phyloP scores from a whole-genome alignment of 2,797 vertebrate genomes.

The Okamejei kenojei region DNA sequence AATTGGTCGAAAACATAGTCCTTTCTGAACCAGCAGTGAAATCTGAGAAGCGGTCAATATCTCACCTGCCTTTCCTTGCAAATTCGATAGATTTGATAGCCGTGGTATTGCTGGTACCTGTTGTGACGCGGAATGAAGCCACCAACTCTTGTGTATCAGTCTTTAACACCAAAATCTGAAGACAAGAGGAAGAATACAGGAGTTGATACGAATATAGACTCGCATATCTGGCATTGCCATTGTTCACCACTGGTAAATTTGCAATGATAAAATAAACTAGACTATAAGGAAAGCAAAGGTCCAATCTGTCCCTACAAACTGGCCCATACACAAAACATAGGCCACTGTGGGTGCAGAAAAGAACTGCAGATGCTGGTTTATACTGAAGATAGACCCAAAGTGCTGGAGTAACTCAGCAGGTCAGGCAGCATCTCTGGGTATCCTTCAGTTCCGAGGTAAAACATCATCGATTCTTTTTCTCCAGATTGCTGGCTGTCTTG shows the following conservation, averaged over 20 bases:
- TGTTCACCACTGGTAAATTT: not conserved
- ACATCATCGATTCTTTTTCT: too few species aligned
- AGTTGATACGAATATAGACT: not conserved
- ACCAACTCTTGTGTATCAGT: slow-evolving; percentile 90
- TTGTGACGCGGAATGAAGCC: slow-evolving; percentile 96
- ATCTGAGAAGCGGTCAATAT: not conserved
- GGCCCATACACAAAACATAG: not conserved
- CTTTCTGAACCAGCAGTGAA: not conserved
- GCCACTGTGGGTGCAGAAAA: too few species aligned
- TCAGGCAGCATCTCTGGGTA: too few species aligned
- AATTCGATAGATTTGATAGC: slow-evolving; percentile 98
- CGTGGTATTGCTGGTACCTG: slow-evolving; percentile 95
- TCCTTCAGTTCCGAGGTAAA: too few species aligned
- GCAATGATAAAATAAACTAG: not conserved
- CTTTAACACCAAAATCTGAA: slow-evolving; percentile 88
- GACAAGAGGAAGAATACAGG: not conserved
- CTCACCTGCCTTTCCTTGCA: slow-evolving; percentile 93
- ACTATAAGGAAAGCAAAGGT: not conserved
- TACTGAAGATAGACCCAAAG: too few species aligned
- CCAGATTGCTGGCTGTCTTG: too few species aligned
- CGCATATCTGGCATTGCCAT: too few species aligned
- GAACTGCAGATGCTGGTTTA: too few species aligned
- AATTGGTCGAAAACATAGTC: not conserved
- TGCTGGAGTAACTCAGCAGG: too few species aligned
- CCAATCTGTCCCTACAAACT: not conserved